Conservation (phyloP, 2,113 vertebrate species). For the Microcebus ravelobensis region DNA sequence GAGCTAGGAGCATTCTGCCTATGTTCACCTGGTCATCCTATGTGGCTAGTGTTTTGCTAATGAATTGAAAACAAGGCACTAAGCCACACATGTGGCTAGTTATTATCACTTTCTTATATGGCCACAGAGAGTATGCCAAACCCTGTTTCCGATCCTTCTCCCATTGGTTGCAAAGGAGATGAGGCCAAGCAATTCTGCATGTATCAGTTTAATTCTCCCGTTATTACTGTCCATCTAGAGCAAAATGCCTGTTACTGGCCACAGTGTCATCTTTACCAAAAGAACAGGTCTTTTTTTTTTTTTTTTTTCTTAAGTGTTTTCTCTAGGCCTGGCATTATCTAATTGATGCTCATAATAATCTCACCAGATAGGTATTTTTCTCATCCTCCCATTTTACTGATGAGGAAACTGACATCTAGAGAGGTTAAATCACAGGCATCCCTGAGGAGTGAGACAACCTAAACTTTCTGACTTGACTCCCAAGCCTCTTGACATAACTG, state of each 20-base stretch:
- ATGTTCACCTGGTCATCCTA: background rate
- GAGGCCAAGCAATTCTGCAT: background rate
- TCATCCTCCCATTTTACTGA: background rate
- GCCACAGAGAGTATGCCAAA: background rate
- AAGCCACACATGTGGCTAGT: background rate
- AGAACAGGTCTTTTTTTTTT: background rate
- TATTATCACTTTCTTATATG: background rate
- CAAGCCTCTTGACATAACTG: background rate
- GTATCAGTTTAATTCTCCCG: background rate
- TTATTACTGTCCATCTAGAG: background rate
- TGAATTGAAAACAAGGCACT: background rate
- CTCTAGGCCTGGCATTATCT: background rate
- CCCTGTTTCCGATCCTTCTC: background rate
- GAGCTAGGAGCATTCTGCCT: background rate
- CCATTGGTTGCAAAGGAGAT: background rate
- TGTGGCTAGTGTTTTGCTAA: background rate
- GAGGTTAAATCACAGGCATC: background rate
- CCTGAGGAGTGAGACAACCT: background rate
- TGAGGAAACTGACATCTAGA: background rate
- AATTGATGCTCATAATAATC: background rate
- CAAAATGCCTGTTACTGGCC: background rate
- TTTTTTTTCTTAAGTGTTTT: background rate
- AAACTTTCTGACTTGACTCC: background rate
- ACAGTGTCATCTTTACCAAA: background rate
- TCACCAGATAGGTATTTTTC: background rate